Base-by-base conservation (phyloP, 2,888 invertebrate species). In the Pheosia gnoma region DNA sequence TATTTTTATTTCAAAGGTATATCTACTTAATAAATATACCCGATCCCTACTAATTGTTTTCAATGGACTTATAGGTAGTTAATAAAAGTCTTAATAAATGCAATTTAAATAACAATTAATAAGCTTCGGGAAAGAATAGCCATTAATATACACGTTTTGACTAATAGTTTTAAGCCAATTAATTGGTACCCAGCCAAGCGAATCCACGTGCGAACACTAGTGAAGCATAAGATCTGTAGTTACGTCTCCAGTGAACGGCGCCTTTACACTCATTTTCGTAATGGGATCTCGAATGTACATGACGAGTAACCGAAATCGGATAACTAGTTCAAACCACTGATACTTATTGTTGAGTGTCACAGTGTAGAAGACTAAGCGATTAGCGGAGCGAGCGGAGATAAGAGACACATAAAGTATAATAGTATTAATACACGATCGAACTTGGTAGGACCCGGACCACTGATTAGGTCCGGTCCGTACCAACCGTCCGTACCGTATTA, bases 191-290 rank as follows among this genome's bases (percentile, higher is more conserved):
- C 7, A 25, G 0, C 25, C 66, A 9, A 58, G 11, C 62, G 38
- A 59, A 65, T 47, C 58, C 66, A 43, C 47, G 52, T 13, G 59
- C 54, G 59, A 43, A 55, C 5, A 54, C 58, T 37, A 58, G 65
- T 72, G 38, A 39, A 72, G 59, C 49, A 39, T 55, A 25, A 25
- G 25, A 25, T 55, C 53, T 11, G 45, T 60, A 63, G 60, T 70
- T 70, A 70, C 66, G 66, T 70, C 54, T 63, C 9, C 7, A 70
- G 73, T 61, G 70, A 70, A 70, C 55, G 73, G 70, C 59, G 59
- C 49, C 61, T 72, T 61, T 59, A 60, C 59, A 51, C 4, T 51
- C 11, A 53, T 53, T 70, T 65, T 63, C 66, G 70, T 38, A 69
- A 70, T 66, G 56, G 53, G 57, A 60, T 62, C 60, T 65, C 62